Base-by-base conservation (phyloP, 2,797 vertebrate species). In the Amphiprion clarkii region DNA sequence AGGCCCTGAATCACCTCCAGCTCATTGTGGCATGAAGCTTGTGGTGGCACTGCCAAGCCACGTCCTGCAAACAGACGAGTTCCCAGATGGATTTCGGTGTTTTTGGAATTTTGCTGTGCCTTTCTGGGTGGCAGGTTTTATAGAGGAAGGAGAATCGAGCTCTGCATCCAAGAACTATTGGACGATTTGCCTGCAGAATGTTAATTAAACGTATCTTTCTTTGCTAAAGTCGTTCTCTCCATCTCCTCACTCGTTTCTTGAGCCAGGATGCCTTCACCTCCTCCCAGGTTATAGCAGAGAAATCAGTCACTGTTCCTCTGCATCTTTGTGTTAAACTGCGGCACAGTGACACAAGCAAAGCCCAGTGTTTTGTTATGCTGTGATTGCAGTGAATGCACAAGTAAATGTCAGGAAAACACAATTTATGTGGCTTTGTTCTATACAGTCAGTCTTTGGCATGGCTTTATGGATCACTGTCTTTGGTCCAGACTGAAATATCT, bases 1-100 rank as follows among this genome's bases (percentile, higher is more conserved):
- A 82, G 87, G 85, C 91, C 68, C 89, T 83, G 67, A 87, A 86
- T 86, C 85, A 92, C 85, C 84, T 36, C 33, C 83, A 77, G 81
- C 83, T 79, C 76, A 33, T 8, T 63, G 61, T 73, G 16, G 21
- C 74, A 69, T 52, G 56, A 74, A 70, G 70, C 79, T 81, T 79
- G 67, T 77, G 82, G 71, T 83, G 89, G 87, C 84, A 81, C 67
- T 67, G 71, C 87, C 74, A 65, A 33, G 71, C 69, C 60, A 9
- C 13, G 52, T 67, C 66, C 69, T 31, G 75, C 74, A 78, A 82
- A 89, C 74, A 85, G 78, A 82, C 74, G 74, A 60, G 67, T 81
- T 29, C 25, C 60, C 49, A 82, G 77, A 84, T 78, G 70, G 61
- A 87, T 84, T 67, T 65, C 63, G 75, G 29, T 56, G 67, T 42